A percentile compares a stretch with the other conserved stretches of the same genome.
These are phyloP conservation scores for Anthoscopus minutus DNA, from an alignment of 2,113 vertebrate genomes.

Conservation along the genomic window DNA sequence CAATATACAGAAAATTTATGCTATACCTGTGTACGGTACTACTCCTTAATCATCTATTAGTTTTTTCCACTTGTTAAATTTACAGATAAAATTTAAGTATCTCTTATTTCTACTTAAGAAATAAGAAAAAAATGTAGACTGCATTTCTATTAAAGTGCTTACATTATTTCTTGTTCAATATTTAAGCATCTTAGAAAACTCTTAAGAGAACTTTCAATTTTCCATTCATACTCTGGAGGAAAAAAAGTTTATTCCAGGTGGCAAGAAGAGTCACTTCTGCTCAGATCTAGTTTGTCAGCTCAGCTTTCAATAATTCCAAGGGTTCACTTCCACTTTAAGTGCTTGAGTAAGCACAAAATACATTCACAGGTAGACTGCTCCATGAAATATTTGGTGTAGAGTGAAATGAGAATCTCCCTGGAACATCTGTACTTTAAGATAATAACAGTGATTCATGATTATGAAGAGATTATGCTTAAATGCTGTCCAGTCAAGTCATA, in stretches of 20 bases:
- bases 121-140: not conserved
- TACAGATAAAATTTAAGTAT: not conserved
- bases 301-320: not conserved
- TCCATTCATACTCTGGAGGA: not conserved
- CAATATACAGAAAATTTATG: not conserved
- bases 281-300: not conserved
- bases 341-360: slow-evolving; percentile 9
- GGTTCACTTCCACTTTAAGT: not conserved
- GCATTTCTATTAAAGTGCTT: not conserved
- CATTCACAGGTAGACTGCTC: not conserved
- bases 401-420: not conserved
- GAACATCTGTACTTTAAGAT: not conserved
- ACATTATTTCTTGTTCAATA: not conserved
- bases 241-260: not conserved
- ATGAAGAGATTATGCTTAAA: not conserved
- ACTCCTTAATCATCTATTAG: not conserved
- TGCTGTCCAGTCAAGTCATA: not conserved
- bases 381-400: not conserved
- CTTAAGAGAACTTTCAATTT: not conserved
- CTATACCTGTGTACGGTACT: not conserved
- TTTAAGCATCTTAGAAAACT: not conserved
- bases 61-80: not conserved
- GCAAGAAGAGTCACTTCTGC: not conserved
- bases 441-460: not conserved
- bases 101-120: not conserved